A percentile compares a stretch with the other conserved stretches of the same genome.
Conservation (phyloP, 2,797 vertebrate genomes). For the Microctenopoma lineatum region DNA sequence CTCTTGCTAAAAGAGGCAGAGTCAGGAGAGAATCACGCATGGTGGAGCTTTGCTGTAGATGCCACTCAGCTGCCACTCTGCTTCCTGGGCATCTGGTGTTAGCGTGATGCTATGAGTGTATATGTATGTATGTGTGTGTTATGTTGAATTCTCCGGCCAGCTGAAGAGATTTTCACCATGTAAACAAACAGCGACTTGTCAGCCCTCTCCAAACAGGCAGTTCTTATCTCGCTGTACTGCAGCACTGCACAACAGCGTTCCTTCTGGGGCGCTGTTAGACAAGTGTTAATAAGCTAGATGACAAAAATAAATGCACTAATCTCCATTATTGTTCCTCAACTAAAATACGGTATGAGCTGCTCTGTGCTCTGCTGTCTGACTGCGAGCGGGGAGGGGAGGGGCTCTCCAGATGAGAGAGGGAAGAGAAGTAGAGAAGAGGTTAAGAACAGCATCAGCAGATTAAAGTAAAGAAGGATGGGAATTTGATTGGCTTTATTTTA, state of each 20-base stretch:
- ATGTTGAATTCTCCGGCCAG: constrained; percentile 57
- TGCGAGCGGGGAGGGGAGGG: no score
- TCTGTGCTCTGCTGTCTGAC: no score
- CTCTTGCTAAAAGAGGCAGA: constrained; percentile 67
- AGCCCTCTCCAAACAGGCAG: constrained; percentile 47
- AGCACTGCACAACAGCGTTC: constrained; percentile 18
- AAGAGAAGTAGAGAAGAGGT: no score
- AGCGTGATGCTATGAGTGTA: constrained; percentile 58
- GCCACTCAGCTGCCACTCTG: constrained; percentile 58
- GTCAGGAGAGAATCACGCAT: constrained; percentile 68
- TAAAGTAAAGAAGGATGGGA: neutral
- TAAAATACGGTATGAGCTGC: no score
- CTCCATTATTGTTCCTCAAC: no score
- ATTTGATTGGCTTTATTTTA: no score
- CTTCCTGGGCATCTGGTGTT: constrained; percentile 73
- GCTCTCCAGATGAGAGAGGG: no score
- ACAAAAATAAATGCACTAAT: no score
- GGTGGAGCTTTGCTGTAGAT: constrained; percentile 60
- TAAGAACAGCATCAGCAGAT: neutral
- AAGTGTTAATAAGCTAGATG: no score
- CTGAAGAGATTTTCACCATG: constrained; percentile 51
- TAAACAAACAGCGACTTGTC: constrained; percentile 67
- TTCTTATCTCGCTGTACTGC: constrained; percentile 21
- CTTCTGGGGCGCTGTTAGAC: no score
- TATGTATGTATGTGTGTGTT: constrained; percentile 43